Evolutionary conservation across 1,140 invertebrate species (phyloP).

Genomic region (Helicoverpa zea): DNA sequence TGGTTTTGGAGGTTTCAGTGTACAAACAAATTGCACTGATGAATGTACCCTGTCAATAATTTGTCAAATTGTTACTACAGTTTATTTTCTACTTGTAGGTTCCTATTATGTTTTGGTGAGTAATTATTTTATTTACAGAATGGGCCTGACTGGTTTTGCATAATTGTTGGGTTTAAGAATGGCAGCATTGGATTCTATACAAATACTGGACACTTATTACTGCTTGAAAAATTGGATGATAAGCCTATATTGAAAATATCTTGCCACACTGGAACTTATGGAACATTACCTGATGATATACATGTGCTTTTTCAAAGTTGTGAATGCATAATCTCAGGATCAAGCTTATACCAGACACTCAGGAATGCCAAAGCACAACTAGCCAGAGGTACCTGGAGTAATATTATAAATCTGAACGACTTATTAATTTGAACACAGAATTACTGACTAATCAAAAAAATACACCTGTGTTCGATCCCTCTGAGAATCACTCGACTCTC

Average conservation of each 20-base stretch:
- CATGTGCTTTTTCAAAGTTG: constrained; percentile 92
- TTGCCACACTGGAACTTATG: constrained; percentile 91
- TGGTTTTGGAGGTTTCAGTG: no score
- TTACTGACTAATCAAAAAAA: no score
- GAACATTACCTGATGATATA: constrained; percentile 92
- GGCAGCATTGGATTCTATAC: constrained; percentile 96
- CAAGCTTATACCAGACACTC: constrained; percentile 93
- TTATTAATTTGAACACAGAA: background rate
- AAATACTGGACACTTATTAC: constrained; percentile 93
- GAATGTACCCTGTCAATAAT: no score
- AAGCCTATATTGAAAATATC: constrained; percentile 93
- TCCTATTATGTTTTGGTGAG: background rate
- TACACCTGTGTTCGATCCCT: no score
- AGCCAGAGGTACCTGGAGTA: constrained; percentile 89
- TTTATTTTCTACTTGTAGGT: no score
- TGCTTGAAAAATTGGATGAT: constrained; percentile 95
- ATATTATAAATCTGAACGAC: background rate
- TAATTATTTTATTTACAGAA: constrained; percentile 80
- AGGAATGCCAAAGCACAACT: constrained; percentile 93
- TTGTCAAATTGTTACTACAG: no score
- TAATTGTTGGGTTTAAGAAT: constrained; percentile 94
- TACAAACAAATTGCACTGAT: no score
- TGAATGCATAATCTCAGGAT: constrained; percentile 94
- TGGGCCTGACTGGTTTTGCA: constrained; percentile 97
- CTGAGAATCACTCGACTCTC: no score